phyloP scores from a whole-genome alignment of 37 sponge, comb jelly and placozoan species.

The Halichondria panicea region DNA sequence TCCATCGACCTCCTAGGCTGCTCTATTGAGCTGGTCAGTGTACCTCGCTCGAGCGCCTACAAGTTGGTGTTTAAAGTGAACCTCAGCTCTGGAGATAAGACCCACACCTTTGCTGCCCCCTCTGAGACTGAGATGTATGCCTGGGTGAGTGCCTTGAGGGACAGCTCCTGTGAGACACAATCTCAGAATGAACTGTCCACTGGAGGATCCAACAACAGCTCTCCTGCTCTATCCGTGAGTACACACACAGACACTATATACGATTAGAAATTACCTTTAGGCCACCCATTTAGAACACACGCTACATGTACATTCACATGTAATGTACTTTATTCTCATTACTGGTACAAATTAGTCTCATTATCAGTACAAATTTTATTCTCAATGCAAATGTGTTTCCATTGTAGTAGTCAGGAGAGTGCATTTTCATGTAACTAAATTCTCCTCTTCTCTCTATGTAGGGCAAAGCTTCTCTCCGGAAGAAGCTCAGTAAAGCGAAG shows the following conservation, averaged over 20 bases:
- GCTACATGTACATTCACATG: too few relatives aligned
- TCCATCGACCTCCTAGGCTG: conserved; percentile 36
- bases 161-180: conserved; percentile 7
- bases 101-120: conserved; percentile 52
- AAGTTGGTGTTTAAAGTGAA: conserved; percentile 26
- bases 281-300: too few relatives aligned
- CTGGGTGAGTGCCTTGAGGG: conserved; percentile 45
- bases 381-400: too few relatives aligned
- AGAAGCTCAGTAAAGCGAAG: conserved; percentile 10
- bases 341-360: too few relatives aligned
- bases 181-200: background rate
- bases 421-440: background rate
- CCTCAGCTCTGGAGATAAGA: conserved; percentile 6
- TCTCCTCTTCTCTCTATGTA: background rate
- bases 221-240: conserved; percentile 19
- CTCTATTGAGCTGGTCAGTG: conserved; percentile 33
- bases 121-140: conserved; percentile 39
- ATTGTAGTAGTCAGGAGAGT: too few relatives aligned
- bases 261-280: too few relatives aligned
- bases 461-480: conserved; percentile 3
- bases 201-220: background rate
- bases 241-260: background rate
- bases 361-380: too few relatives aligned
- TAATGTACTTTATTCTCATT: too few relatives aligned
- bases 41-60: background rate